A percentile compares a stretch with the other conserved stretches of the same genome.
These are phyloP conservation scores for Lepidothrix coronata DNA, from an alignment of 2,113 vertebrate species.

Conservation along the genomic window DNA sequence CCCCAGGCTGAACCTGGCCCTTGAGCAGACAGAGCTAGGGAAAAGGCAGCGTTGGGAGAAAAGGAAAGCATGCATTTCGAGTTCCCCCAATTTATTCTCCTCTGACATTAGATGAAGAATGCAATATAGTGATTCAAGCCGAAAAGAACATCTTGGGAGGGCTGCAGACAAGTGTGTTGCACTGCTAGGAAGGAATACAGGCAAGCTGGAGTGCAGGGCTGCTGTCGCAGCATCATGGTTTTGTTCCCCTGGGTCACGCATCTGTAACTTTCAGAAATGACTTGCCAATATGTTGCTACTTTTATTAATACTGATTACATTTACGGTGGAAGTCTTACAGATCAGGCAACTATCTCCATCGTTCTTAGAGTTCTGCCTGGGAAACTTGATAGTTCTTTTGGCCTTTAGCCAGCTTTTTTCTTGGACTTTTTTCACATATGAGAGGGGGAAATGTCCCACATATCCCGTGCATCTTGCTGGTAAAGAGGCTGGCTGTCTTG, in stretches of 20 bases:
- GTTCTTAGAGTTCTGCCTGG: background rate
- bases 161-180: background rate
- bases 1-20: background rate
- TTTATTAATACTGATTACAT: background rate
- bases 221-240: background rate
- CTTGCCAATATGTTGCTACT: background rate
- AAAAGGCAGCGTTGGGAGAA: background rate
- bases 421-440: background rate
- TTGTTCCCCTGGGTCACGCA: background rate
- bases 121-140: background rate
- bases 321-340: background rate
- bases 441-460: background rate
- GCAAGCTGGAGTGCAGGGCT: background rate
- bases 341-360: background rate
- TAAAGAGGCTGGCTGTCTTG: background rate
- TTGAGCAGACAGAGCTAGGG: background rate
- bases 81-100: background rate
- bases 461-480: background rate
- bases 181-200: fast-evolving
- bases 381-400: background rate
- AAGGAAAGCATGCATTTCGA: fast-evolving
- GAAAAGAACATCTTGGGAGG: background rate
- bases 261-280: background rate
- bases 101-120: background rate
- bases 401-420: background rate